Conservation (phyloP, 2,113 vertebrate genomes). For the Podiceps cristatus region DNA sequence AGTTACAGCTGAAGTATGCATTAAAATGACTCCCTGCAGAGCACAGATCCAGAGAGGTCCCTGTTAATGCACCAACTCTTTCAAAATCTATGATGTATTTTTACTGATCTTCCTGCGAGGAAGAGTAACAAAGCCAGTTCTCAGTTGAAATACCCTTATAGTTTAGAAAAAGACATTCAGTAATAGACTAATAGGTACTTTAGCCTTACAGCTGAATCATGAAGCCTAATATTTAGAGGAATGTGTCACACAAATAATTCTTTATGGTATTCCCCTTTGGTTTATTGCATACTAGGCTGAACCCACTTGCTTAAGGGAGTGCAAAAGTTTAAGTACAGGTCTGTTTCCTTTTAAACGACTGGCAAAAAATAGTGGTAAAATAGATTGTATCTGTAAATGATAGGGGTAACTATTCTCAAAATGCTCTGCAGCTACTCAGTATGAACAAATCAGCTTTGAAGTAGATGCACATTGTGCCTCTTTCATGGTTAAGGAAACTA, state of each 20-base stretch:
- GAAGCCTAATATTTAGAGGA: not conserved
- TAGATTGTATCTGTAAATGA: not conserved
- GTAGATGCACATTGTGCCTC: not conserved
- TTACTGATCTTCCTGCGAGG: not conserved
- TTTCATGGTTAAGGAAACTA: not conserved
- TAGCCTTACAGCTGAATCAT: not conserved
- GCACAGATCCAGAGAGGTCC: conserved; percentile 19
- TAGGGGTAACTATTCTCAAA: not conserved
- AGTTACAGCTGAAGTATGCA: conserved; percentile 43
- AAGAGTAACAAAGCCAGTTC: conserved; percentile 25
- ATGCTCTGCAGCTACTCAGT: not conserved
- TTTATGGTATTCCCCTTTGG: not conserved
- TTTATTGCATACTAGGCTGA: not conserved
- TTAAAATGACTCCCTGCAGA: conserved; percentile 58
- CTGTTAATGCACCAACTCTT: not conserved
- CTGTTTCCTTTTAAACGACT: not conserved
- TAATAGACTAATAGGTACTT: not conserved
- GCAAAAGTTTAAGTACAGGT: not conserved
- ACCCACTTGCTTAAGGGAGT: not conserved
- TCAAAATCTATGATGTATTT: conserved; percentile 7
- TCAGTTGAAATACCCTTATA: conserved; percentile 11
- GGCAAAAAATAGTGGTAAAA: not conserved
- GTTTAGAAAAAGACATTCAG: not conserved
- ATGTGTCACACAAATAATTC: not conserved
- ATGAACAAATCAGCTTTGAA: not conserved